phyloP scores from a whole-genome alignment of 2,888 invertebrate genomes.

The Cordylochernes scorpioides region DNA sequence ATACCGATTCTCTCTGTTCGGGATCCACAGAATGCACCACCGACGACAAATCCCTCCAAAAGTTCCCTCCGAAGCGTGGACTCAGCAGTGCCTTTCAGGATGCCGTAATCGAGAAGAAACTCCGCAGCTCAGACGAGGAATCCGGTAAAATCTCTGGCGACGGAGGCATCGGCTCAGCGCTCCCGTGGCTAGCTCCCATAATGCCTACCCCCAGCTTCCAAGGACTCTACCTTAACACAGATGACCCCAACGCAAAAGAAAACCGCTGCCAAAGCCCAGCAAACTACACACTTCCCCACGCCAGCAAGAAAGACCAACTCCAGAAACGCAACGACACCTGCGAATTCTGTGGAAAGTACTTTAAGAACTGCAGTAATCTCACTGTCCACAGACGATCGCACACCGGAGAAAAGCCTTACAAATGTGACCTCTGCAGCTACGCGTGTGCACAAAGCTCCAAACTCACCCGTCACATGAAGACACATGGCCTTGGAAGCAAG shows the following conservation, averaged over 20 bases:
- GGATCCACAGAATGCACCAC: conserved; percentile 9
- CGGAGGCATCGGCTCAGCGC: conserved; percentile 22
- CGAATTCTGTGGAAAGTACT: conserved; percentile 58
- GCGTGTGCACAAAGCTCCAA: conserved; percentile 99
- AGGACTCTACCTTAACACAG: conserved; percentile 11
- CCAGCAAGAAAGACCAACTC: conserved; percentile 35
- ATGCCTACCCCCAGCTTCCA: conserved; percentile 19
- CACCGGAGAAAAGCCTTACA: conserved; percentile 96
- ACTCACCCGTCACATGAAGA: conserved; percentile 97
- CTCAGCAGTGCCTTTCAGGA: conserved; percentile 22
- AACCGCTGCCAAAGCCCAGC: conserved; percentile 23
- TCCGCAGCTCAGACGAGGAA: conserved; percentile 33
- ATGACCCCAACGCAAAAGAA: conserved; percentile 6
- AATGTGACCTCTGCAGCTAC: conserved; percentile 90
- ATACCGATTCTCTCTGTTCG: conserved; percentile 8
- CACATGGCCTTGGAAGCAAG: conserved; percentile 87
- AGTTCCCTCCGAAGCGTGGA: conserved; percentile 8
- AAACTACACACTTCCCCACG: background rate
- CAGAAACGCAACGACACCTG: conserved; percentile 75
- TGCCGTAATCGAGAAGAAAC: conserved; percentile 38
- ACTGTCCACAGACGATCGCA: conserved; percentile 92
- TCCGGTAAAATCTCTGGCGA: conserved; percentile 37
- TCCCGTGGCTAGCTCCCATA: conserved; percentile 53
- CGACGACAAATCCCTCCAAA: conserved; percentile 5
- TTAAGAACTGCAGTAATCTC: conserved; percentile 93